Evolutionary conservation across 2,888 invertebrate species (phyloP), one percentile per base, ranked within the genome.

Genomic region (Pterobdella sp.): DNA sequence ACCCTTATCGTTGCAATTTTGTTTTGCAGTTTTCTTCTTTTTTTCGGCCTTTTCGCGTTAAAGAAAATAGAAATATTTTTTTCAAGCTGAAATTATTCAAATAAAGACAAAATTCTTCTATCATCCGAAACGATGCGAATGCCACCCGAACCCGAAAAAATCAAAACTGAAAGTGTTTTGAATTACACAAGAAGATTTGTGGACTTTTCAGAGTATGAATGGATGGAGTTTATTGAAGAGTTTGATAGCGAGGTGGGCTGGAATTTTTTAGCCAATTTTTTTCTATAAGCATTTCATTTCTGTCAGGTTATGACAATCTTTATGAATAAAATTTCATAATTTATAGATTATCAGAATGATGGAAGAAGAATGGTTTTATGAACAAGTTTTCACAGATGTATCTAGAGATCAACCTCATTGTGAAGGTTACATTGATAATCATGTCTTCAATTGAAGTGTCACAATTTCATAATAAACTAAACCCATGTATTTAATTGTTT

Each of bases 201-300:
- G 29, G 73, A 73, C 42, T 73, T 60, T 64, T 73, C 73, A 31
- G 73, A 73, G 52, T 73, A 73, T 32, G 64, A 67, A 37, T 73
- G 73, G 73, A 73, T 73, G 73, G 73, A 73, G 32, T 34, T 70
- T 34, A 73, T 73, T 31, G 73, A 73, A 64, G 73, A 73, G 63
- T 73, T 73, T 37, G 73, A 73, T 63, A 52, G 32, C 18, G 68
- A 73, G 70, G 73, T 73, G 3, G 22, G 35, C n/a, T 37, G 0
- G 31, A 32, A 49, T 26, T 68, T 36, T 37, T 1, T 49, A 26
- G 7, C 29, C 4, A 31, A 26, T 49, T 52, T n/a, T 32, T 0
- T 0, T 22, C 22, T 35, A 26, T 29, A 63, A 10, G 1, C 10
- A 1, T 35, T 26, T 34, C 32, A 63, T 26, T 64, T 71, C 63